Percentiles rank a stretch among this genome's conserved stretches.
These are phyloP conservation scores for Maconellicoccus hirsutus DNA, from an alignment of 1,140 invertebrate species.

Conservation along the genomic window DNA sequence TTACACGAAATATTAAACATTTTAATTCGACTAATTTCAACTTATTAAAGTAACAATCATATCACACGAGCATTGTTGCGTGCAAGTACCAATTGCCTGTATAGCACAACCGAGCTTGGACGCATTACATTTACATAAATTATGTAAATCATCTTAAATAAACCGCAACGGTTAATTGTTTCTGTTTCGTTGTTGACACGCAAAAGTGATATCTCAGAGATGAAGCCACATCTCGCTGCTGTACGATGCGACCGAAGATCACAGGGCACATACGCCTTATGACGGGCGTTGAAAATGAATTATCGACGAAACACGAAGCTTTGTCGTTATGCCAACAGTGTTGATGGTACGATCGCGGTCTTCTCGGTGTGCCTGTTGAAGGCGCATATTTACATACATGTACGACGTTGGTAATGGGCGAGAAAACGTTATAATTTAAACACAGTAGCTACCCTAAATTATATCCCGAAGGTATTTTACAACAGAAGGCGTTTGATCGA, in stretches of 20 bases:
- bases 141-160: background rate
- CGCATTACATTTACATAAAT: background rate
- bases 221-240: too few relatives aligned
- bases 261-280: too few relatives aligned
- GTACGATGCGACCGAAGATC: too few relatives aligned
- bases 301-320: background rate
- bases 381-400: too few relatives aligned
- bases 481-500: background rate
- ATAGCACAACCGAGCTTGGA: background rate
- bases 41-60: background rate
- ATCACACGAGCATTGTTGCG: background rate
- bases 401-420: background rate
- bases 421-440: constrained; percentile 5
- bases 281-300: background rate
- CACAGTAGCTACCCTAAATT: constrained; percentile 3
- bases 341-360: too few relatives aligned
- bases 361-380: too few relatives aligned
- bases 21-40: background rate
- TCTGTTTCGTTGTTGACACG: background rate
- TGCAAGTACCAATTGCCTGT: background rate
- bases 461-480: background rate
- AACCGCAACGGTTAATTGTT: background rate
- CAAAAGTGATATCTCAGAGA: too few relatives aligned
- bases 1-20: constrained; percentile 1
- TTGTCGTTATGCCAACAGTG: background rate